These are phyloP conservation scores for Zhengitettix transpicula DNA, from an alignment of 2,888 invertebrate species.

Conservation along the genomic window DNA sequence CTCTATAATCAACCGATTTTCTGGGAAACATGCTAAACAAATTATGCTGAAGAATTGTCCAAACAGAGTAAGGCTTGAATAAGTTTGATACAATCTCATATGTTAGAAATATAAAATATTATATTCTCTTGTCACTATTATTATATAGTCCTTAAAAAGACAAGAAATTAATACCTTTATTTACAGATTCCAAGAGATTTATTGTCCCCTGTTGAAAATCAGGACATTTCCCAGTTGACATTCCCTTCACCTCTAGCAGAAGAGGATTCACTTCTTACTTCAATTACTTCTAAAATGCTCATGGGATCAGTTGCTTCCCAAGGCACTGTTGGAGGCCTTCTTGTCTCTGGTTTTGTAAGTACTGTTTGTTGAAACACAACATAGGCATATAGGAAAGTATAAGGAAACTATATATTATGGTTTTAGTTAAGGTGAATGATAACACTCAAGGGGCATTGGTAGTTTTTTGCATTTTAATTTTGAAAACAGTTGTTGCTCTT, in stretches of 20 bases:
- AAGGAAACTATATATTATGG: no score
- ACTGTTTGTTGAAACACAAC: background rate
- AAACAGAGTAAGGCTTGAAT: conserved; percentile 19
- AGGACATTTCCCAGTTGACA: conserved; percentile 26
- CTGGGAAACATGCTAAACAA: conserved; percentile 18
- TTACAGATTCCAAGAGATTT: conserved; percentile 41
- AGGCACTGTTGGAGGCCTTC: conserved; percentile 83
- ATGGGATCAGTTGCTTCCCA: conserved; percentile 80
- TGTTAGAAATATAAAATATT: no score
- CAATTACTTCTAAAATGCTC: conserved; percentile 45
- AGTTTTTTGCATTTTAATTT: background rate
- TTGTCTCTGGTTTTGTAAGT: conserved; percentile 78
- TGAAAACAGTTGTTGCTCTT: background rate
- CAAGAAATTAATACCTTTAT: no score
- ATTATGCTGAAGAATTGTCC: conserved; percentile 22
- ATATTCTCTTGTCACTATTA: no score
- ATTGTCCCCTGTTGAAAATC: conserved; percentile 32
- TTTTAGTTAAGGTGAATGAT: no score
- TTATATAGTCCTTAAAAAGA: no score
- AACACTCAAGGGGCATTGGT: background rate
- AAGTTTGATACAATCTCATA: no score
- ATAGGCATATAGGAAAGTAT: no score
- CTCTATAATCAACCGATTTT: conserved; percentile 72
- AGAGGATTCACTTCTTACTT: conserved; percentile 60
- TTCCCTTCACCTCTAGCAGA: background rate